Conservation (phyloP, 2,797 vertebrate species). For the Scyliorhinus canicula region DNA sequence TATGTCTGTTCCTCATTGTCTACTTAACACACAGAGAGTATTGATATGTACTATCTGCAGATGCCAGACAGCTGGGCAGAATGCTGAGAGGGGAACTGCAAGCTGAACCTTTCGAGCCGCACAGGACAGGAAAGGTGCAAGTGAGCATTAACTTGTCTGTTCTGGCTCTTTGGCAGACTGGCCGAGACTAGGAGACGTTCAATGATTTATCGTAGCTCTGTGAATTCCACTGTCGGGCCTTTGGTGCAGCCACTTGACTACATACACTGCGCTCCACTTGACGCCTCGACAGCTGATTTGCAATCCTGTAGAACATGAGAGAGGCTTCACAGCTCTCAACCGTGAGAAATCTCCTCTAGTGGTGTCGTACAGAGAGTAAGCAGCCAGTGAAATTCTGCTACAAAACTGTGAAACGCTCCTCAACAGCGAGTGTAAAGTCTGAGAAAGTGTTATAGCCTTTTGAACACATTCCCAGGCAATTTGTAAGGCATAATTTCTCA, state of each 20-base stretch:
- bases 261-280: not conserved
- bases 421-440: not conserved
- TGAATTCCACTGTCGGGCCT: not conserved
- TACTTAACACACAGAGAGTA: not conserved
- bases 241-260: not conserved
- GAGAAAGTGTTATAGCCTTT: not conserved
- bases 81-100: not conserved
- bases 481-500: not conserved
- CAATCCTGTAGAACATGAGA: not conserved
- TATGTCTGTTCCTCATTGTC: not conserved
- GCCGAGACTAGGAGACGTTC: not conserved
- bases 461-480: not conserved
- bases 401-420: not conserved
- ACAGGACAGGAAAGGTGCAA: not conserved
- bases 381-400: not conserved
- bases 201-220: not conserved
- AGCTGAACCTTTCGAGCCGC: not conserved
- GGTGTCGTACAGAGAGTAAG: not conserved
- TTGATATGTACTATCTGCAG: not conserved
- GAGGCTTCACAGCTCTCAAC: not conserved
- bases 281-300: not conserved
- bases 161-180: not conserved
- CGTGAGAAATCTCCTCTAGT: not conserved
- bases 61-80: not conserved
- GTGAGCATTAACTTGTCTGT: not conserved